A percentile compares a stretch with the other conserved stretches of the same genome.
Evolutionary conservation across 2,888 invertebrate genomes (phyloP).

Genomic region (Aporophyla nigra): DNA sequence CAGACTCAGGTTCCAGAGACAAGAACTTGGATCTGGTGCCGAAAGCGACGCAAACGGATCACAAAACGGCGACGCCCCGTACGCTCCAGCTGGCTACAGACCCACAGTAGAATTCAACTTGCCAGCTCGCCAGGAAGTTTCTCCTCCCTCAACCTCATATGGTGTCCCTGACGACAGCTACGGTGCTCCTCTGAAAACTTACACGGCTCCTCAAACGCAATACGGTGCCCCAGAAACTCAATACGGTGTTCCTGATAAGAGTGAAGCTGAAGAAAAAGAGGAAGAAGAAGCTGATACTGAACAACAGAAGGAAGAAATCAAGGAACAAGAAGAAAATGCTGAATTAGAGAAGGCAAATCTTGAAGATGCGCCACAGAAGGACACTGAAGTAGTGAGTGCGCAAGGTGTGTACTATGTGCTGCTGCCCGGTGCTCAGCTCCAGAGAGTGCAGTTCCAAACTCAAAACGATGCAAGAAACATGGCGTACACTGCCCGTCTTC

Average conservation of each 20-base stretch:
- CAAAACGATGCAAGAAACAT: slow-evolving; percentile 89
- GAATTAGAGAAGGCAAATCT: slow-evolving; percentile 74
- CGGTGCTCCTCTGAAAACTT: slow-evolving; percentile 83
- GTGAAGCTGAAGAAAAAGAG: slow-evolving; percentile 40
- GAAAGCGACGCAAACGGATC: slow-evolving; percentile 67
- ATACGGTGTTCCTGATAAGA: slow-evolving; percentile 67
- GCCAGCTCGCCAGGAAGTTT: slow-evolving; percentile 79
- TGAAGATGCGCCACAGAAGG: slow-evolving; percentile 76
- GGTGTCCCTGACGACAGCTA: slow-evolving; percentile 85
- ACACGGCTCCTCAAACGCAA: slow-evolving; percentile 76
- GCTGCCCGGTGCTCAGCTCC: slow-evolving; percentile 92
- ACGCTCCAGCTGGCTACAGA: slow-evolving; percentile 83
- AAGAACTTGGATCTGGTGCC: slow-evolving; percentile 75
- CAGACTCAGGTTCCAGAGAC: slow-evolving; percentile 79
- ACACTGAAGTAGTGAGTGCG: slow-evolving; percentile 81
- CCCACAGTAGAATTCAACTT: slow-evolving; percentile 83
- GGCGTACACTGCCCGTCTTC: slow-evolving; percentile 92
- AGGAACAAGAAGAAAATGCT: slow-evolving; percentile 44
- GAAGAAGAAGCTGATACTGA: slow-evolving; percentile 21
- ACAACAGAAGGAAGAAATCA: slow-evolving; percentile 41
- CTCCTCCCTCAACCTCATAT: slow-evolving; percentile 82
- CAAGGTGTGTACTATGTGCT: slow-evolving; percentile 92
- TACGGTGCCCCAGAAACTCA: slow-evolving; percentile 69
- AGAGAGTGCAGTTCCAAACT: slow-evolving; percentile 92
- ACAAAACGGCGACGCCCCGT: slow-evolving; percentile 77